Percentiles rank a stretch among this genome's conserved stretches.
phyloP scores from a whole-genome alignment of 2,797 vertebrate genomes.

The Syndactyla subalaris region DNA sequence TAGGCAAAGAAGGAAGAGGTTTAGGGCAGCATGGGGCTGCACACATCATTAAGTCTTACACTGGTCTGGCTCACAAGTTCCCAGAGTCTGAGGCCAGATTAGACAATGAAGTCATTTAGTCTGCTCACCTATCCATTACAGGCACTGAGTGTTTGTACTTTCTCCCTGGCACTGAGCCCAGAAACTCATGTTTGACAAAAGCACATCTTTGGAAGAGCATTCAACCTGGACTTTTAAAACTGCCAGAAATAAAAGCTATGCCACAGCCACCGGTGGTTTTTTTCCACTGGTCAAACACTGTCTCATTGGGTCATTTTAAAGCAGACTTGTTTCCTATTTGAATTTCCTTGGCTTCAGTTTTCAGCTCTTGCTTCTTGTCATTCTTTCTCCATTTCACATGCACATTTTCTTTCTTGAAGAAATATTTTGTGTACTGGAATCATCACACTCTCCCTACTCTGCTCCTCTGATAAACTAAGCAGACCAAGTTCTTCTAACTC shows the following conservation, averaged over 20 bases:
- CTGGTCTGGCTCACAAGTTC: neutral
- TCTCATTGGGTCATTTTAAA: neutral
- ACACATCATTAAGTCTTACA: conserved; percentile 4
- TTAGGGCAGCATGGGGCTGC: neutral
- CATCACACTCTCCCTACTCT: neutral
- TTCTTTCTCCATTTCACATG: neutral
- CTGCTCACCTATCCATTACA: conserved; percentile 55
- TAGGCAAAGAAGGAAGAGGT: neutral
- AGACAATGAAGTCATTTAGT: conserved; percentile 25
- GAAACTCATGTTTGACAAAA: conserved; percentile 38
- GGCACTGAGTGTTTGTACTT: neutral
- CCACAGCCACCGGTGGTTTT: neutral
- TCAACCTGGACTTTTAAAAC: neutral
- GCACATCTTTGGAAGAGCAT: neutral
- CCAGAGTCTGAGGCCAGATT: neutral
- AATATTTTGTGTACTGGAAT: neutral
- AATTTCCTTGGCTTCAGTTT: neutral
- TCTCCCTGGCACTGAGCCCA: conserved; percentile 10
- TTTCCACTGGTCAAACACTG: neutral
- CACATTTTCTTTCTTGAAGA: neutral
- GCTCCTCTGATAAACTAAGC: neutral
- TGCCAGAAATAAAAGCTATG: conserved; percentile 1
- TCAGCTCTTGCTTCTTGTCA: neutral
- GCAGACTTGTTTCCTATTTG: neutral
- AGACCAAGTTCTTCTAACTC: neutral